Conservation (phyloP, 2,797 vertebrate species). For the Syndactyla subalaris region DNA sequence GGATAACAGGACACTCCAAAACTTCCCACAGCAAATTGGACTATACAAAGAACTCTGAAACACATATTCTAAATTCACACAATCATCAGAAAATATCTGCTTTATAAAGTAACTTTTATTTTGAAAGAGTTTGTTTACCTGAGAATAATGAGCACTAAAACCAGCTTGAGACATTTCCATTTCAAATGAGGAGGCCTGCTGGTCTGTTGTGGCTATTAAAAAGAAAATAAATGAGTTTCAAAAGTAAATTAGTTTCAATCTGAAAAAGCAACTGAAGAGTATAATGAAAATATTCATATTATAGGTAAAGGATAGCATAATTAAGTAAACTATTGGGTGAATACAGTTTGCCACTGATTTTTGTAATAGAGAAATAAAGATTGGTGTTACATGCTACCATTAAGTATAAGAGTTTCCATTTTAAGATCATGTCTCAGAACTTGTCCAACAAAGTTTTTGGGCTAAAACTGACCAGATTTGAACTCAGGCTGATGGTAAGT, state of each 20-base stretch:
- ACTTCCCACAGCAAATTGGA: background rate
- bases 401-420: background rate
- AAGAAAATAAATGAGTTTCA: background rate
- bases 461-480: conserved; percentile 41
- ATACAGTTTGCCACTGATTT: background rate
- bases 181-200: conserved; percentile 89
- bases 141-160: conserved; percentile 91
- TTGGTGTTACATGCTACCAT: background rate
- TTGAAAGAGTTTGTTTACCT: conserved; percentile 76
- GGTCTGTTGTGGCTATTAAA: conserved; percentile 86
- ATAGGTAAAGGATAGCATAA: background rate
- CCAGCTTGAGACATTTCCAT: conserved; percentile 98
- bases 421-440: background rate
- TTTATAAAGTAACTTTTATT: background rate
- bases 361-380: background rate
- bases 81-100: background rate
- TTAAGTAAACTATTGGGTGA: background rate
- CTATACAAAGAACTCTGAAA: background rate
- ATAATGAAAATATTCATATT: background rate
- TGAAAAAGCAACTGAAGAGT: background rate
- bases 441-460: conserved; percentile 20
- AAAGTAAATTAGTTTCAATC: background rate
- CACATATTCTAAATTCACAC: background rate
- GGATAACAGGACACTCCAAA: background rate
- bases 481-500: conserved; percentile 31